Evolutionary conservation across 2,888 invertebrate species (phyloP), one percentile per base, ranked within the genome.

Genomic region (Leistus spinibarbis): DNA sequence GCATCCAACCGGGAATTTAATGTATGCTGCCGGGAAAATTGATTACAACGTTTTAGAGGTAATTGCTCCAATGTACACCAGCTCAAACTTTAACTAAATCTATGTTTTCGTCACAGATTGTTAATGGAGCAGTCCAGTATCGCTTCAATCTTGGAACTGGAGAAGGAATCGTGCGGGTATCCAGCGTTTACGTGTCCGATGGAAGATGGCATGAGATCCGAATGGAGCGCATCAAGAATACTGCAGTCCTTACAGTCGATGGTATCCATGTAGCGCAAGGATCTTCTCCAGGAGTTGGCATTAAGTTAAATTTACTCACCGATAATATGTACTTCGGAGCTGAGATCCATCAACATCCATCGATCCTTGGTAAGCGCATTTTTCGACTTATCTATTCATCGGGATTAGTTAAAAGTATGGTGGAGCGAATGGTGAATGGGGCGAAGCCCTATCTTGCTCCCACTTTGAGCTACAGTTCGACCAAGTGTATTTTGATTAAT

Each of bases 131-230:
- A 66, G 90, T 97, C 10, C 96, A 95, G 84, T 96, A 96, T 85
- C 91, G 95, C 78, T 96, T 97, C 88, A 95, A 98, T 84, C 90
- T 97, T 79, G 98, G 98, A 19, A 93, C 94, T 79, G 98, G 98
- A 4, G 94, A 94, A 85, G 96, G 95, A 54, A 86, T 93, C 70
- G 93, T 96, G 27, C 89, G 93, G 77, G 93, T 95, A 1, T 90
- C 91, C 27, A 91, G 92, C 76, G 87, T 91, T n/a, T 90, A 90
- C 81, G 89, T 95, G n/a, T 91, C 93, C 24, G 95, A 96, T 82
- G 95, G 95, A 3, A 89, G 90, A 79, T 96, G 96, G 96, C 96
- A 96, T 84, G 91, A 91, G 79, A 88, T 91, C 24, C 88, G 91
- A 56, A 86, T 98, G 76, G 95, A 96, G 84, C 89, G 96, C 23